Percentiles rank a stretch among this genome's conserved stretches.
These are phyloP conservation scores for Sternotherus odoratus DNA, from an alignment of 2,797 vertebrate genomes.

Conservation along the genomic window DNA sequence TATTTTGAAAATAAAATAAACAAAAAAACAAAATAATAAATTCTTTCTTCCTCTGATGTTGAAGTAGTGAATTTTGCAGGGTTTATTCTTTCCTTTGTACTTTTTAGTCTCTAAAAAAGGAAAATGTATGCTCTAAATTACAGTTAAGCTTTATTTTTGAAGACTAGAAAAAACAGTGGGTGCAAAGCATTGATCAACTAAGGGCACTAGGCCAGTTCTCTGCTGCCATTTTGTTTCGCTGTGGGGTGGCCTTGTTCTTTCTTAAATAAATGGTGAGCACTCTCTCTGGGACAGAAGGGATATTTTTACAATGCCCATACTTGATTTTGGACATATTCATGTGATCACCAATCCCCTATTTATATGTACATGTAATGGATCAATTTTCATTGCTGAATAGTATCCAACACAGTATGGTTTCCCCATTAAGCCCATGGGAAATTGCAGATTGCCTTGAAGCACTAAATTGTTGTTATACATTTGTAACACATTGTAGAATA, in stretches of 20 bases:
- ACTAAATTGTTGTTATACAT: constrained; percentile 63
- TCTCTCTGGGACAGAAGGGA: constrained; percentile 68
- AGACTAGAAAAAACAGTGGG: constrained; percentile 64
- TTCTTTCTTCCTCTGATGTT: constrained; percentile 13
- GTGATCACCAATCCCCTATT: constrained; percentile 59
- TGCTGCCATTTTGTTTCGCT: constrained; percentile 66
- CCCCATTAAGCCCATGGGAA: constrained; percentile 61
- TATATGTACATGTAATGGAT: constrained; percentile 61
- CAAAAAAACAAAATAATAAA: constrained; percentile 25
- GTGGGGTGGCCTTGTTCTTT: constrained; percentile 59
- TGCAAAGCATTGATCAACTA: constrained; percentile 53
- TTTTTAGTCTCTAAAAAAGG: constrained; percentile 55
- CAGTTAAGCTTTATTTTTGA: constrained; percentile 61
- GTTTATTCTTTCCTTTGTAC: constrained; percentile 53
- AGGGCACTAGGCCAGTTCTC: constrained; percentile 54
- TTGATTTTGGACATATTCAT: constrained; percentile 65
- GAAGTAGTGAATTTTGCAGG: constrained; percentile 6
- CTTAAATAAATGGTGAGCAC: constrained; percentile 57
- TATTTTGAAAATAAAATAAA: not conserved
- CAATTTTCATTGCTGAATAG: constrained; percentile 70
- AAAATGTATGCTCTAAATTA: constrained; percentile 69
- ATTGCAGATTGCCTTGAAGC: constrained; percentile 44
- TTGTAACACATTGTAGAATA: constrained; percentile 65
- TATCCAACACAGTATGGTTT: constrained; percentile 51
- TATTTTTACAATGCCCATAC: constrained; percentile 59